A percentile compares a stretch with the other conserved stretches of the same genome.
Evolutionary conservation across 2,888 invertebrate species (phyloP).

Genomic region (Siphlonurus alternatus): DNA sequence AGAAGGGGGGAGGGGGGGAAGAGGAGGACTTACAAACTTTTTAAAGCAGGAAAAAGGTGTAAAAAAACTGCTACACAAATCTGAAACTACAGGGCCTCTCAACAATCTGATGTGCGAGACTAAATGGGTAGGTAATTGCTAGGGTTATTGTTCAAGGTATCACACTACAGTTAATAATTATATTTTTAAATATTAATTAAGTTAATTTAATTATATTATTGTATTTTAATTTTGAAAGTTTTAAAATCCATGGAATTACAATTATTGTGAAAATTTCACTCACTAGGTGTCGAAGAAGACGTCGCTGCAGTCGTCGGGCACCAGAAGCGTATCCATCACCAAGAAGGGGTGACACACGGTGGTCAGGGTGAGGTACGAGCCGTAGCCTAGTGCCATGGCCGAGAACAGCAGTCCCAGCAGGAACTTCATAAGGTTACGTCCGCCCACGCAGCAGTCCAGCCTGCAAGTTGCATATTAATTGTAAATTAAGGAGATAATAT

Average conservation of each 20-base stretch:
- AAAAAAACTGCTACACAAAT: too few species aligned
- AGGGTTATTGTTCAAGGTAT: too few species aligned
- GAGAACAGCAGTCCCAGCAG: constrained; percentile 47
- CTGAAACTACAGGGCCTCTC: too few species aligned
- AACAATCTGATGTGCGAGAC: too few species aligned
- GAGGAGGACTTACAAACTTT: too few species aligned
- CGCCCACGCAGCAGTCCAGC: constrained; percentile 72
- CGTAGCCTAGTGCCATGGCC: constrained; percentile 47
- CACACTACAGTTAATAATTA: too few species aligned
- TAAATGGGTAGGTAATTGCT: too few species aligned
- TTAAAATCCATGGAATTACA: background rate
- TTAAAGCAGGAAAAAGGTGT: too few species aligned
- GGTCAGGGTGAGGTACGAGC: constrained; percentile 65
- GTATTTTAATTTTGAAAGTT: too few species aligned
- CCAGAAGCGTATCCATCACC: constrained; percentile 44
- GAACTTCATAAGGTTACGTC: constrained; percentile 60
- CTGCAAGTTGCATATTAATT: constrained; percentile 30
- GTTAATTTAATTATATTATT: too few species aligned
- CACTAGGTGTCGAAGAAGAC: constrained; percentile 65
- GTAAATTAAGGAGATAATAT: constrained; percentile 3
- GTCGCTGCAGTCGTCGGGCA: constrained; percentile 72
- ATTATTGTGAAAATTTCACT: constrained; percentile 22
- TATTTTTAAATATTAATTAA: too few species aligned
- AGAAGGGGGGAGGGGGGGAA: too few species aligned
- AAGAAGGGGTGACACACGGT: constrained; percentile 72